Evolutionary conservation across 2,888 invertebrate species (phyloP).

Genomic region (Apoda limacodes): DNA sequence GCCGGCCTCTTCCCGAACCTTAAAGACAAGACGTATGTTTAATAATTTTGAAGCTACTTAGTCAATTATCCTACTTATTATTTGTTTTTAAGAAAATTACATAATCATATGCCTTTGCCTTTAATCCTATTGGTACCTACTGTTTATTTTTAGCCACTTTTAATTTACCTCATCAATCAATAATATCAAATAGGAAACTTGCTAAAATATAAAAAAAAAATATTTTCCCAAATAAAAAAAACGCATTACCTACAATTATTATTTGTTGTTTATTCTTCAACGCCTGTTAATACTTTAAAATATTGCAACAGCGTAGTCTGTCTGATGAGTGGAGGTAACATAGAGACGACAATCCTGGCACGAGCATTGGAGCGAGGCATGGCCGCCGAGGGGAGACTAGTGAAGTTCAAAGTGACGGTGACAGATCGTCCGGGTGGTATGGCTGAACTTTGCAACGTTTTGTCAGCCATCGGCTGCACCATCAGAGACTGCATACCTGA

Average conservation of each 20-base stretch:
- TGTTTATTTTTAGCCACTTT: too few relatives aligned
- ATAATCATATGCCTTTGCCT: too few relatives aligned
- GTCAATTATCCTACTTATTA: too few relatives aligned
- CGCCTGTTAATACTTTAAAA: too few relatives aligned
- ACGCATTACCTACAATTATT: too few relatives aligned
- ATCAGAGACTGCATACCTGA: constrained; percentile 96
- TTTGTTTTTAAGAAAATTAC: too few relatives aligned
- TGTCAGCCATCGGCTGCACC: constrained; percentile 82
- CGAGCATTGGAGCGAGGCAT: constrained; percentile 90
- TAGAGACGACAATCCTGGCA: constrained; percentile 89
- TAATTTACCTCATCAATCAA: too few relatives aligned
- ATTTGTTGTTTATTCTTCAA: too few relatives aligned
- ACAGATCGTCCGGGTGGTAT: constrained; percentile 90
- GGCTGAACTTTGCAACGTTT: constrained; percentile 80
- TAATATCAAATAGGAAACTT: too few relatives aligned
- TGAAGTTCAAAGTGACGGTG: constrained; percentile 71
- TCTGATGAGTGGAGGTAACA: constrained; percentile 88
- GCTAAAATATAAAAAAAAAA: too few relatives aligned
- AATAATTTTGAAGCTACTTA: background rate
- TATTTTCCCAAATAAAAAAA: too few relatives aligned
- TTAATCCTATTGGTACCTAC: too few relatives aligned
- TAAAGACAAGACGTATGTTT: constrained; percentile 71
- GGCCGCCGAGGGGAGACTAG: constrained; percentile 85
- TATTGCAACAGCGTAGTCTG: constrained; percentile 86
- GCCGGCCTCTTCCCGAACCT: constrained; percentile 84